Evolutionary conservation across 2,888 invertebrate genomes (phyloP).

Genomic region (Drosophila parthenogenetica): DNA sequence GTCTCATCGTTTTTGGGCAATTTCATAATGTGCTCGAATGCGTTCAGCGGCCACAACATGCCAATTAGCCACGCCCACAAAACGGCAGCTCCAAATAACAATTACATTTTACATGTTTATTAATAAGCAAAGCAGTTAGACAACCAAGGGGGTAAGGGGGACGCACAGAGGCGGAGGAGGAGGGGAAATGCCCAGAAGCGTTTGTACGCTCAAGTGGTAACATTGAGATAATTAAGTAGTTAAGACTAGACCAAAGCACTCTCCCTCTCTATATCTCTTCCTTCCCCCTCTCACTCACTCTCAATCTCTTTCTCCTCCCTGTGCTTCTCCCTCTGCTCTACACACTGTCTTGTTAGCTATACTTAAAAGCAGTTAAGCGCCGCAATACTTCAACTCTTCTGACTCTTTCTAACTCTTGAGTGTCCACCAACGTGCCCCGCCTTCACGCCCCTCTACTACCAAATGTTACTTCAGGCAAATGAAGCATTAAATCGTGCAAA

Average conservation of each 20-base stretch:
- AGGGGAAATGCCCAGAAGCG: slow-evolving; percentile 25
- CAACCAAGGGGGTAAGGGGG: background rate
- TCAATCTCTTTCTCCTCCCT: background rate
- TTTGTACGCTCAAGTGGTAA: slow-evolving; percentile 33
- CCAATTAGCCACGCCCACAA: slow-evolving; percentile 58
- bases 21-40: slow-evolving; percentile 50
- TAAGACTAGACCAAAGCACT: slow-evolving; percentile 36
- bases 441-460: no score
- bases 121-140: slow-evolving; percentile 52
- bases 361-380: slow-evolving; percentile 50
- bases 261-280: no score
- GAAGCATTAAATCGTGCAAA: slow-evolving; percentile 79
- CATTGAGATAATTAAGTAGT: slow-evolving; percentile 61
- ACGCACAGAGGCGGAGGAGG: background rate
- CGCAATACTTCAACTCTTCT: slow-evolving; percentile 28
- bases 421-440: slow-evolving; percentile 3
- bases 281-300: background rate
- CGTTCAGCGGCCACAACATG: slow-evolving; percentile 40
- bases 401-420: slow-evolving; percentile 11
- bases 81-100: slow-evolving; percentile 71
- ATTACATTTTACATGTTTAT: slow-evolving; percentile 79
- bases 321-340: background rate
- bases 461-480: slow-evolving; percentile 55
- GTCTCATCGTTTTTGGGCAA: slow-evolving; percentile 49
- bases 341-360: slow-evolving; percentile 39